Percentiles rank a stretch among this genome's conserved stretches.
Evolutionary conservation across 37 sponge, comb jelly and placozoan species (phyloP).

Genomic region (Beroe forskalii): DNA sequence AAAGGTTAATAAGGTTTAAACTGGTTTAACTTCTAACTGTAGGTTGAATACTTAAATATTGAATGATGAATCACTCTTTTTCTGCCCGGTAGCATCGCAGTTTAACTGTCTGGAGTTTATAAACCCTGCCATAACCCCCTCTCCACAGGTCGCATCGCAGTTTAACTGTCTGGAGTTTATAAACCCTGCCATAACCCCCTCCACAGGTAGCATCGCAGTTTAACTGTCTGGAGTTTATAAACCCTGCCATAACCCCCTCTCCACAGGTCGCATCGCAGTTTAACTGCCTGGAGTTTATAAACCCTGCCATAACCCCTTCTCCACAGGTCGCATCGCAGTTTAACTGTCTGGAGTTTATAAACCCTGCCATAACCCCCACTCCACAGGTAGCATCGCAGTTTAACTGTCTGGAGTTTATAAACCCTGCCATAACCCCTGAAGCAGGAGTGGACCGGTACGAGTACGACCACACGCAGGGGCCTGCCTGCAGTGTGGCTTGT

Average conservation of each 20-base stretch:
- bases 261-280: slow-evolving; percentile 52
- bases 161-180: slow-evolving; percentile 58
- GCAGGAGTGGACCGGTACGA: slow-evolving; percentile 29
- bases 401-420: slow-evolving; percentile 58
- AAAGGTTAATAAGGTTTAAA: not conserved
- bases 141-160: slow-evolving; percentile 52
- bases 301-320: not conserved
- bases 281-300: slow-evolving; percentile 49
- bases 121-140: not conserved
- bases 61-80: no score
- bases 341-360: slow-evolving; percentile 50
- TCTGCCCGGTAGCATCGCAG: slow-evolving; percentile 39
- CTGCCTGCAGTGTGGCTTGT: slow-evolving; percentile 47
- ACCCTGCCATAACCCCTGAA: slow-evolving; percentile 15
- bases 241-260: not conserved
- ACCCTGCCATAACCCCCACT: not conserved
- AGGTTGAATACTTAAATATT: not conserved
- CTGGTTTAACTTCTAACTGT: not conserved
- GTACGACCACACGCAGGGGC: slow-evolving; percentile 53
- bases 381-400: slow-evolving; percentile 64
- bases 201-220: slow-evolving; percentile 52
- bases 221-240: slow-evolving; percentile 50
- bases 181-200: not conserved
- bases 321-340: slow-evolving; percentile 55
- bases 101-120: slow-evolving; percentile 58